Base-by-base conservation (phyloP, 2,888 invertebrate genomes). In the Eumacrocentrus americanus region DNA sequence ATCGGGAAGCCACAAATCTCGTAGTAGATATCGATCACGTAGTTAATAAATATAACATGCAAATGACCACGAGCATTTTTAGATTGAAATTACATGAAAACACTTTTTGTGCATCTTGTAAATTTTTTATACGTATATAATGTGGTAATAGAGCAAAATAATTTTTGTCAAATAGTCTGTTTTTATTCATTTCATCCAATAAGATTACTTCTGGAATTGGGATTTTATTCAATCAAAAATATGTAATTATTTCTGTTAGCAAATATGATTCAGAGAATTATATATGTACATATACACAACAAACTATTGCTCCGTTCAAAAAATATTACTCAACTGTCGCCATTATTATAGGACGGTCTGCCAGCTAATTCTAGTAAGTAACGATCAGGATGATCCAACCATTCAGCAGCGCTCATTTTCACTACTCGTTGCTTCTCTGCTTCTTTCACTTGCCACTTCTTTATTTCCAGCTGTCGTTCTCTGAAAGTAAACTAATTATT, bases 351-450 rank as follows among this genome's bases (percentile, higher is more conserved):
- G 74, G 91, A 90, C 57, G 89, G 88, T 22, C 92, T 83, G 11
- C 95, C 95, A 1, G 93, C 95, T 75, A 95, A 83, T 80, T 95
- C 93, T 63, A 96, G 82, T 51, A 96, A 85, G 79, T 95, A 94
- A 59, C 95, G 87, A 83, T 98, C 97, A 0, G 97, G 96, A 83
- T 96, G 95, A 77, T 97, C 95, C 76, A 94, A 87, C 97, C 97
- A 98, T 78, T 96, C 95, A 16, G 91, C 89, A 0, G 94, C 89
- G 12, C 91, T 92, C 61, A 95, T 81, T 78, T 95, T 95, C 6
- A 97, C 92, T 74, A 89, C 87, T 55, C 92, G 84, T 71, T 92
- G 91, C 62, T 91, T 87, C 82, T 97, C 95, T 0, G 91, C 92
- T 80, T 97, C 94, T 72, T 89, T 89, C 16, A 91, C 89, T 79